Evolutionary conservation across 2,888 invertebrate genomes (phyloP), one percentile per base, ranked within the genome.

Genomic region (Epistrophe eligans): DNA sequence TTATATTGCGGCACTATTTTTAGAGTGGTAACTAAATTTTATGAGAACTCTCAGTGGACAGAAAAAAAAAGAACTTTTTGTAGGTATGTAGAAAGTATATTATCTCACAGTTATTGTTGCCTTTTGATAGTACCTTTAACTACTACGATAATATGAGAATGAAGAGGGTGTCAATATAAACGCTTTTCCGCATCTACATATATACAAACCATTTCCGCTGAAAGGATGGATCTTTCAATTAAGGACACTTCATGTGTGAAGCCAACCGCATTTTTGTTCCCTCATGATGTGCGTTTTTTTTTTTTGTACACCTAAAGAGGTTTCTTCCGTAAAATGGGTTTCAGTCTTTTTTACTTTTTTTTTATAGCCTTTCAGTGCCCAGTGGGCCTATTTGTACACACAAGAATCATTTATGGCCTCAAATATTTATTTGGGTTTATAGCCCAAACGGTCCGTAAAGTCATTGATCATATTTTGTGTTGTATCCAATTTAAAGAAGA

Each of bases 381-480:
- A 35, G 19, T 58, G 74, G 28, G 67, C 74, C 70, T 79, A 76
- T 76, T 84, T 79, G 77, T 79, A 64, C 60, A 77, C 52, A 52
- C 55, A 43, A 58, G 77, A 66, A 72, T 72, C 77, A 76, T 81
- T 84, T 81, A 84, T 55, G 58, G 72, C 11, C 66, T 73, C 58
- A 84, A 84, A 84, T 84, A 84, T 84, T 84, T 81, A 84, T 84
- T 84, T 72, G 71, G 77, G 81, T 71, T 84, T 84, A 81, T 77
- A 67, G 81, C 84, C 76, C 77, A 77, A 60, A 76, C 77, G 58
- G 58, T 38, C 77, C 81, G 77, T 84, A 72, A 84, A 84, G 81
- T 77, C 84, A 76, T 84, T 84, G 81, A 84, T 84, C 84, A 84
- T 81, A 84, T 84, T 84, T 81, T 84, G 66, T 52, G 66, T 80